A percentile compares a stretch with the other conserved stretches of the same genome.
These are phyloP conservation scores for Gymnoscopelus microlampas DNA, from an alignment of 2,797 vertebrate species.

Conservation along the genomic window DNA sequence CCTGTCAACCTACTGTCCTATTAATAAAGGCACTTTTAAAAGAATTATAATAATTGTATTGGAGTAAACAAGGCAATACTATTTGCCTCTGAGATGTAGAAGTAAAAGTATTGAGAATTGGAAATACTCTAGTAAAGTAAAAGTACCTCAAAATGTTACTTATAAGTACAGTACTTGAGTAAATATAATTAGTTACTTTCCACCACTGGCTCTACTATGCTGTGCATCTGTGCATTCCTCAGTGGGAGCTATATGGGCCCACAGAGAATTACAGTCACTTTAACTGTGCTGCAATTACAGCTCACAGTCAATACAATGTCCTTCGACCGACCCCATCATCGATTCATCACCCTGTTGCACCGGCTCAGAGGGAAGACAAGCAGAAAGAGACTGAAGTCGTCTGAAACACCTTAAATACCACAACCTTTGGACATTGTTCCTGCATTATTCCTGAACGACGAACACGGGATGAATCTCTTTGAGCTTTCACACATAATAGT, in stretches of 20 bases:
- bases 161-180: too few relatives aligned
- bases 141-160: too few relatives aligned
- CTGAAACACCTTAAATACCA: background rate
- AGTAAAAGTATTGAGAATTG: too few relatives aligned
- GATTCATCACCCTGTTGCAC: conserved; percentile 15
- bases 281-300: conserved; percentile 1
- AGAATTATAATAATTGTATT: too few relatives aligned
- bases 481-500: background rate
- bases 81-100: too few relatives aligned
- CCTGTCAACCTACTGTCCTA: too few relatives aligned
- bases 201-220: too few relatives aligned
- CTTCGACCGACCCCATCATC: background rate
- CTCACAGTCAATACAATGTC: background rate
- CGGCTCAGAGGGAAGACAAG: background rate
- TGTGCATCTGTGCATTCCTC: conserved; percentile 30
- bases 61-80: too few relatives aligned
- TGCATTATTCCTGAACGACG: background rate
- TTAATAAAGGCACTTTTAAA: too few relatives aligned
- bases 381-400: background rate
- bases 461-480: conserved; percentile 22
- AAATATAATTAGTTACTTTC: too few relatives aligned
- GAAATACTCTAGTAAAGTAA: too few relatives aligned
- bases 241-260: background rate
- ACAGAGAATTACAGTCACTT: conserved; percentile 21
- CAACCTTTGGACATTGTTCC: background rate